These are phyloP conservation scores for Eudyptes chrysolophus DNA, from an alignment of 2,113 vertebrate species.

Conservation along the genomic window DNA sequence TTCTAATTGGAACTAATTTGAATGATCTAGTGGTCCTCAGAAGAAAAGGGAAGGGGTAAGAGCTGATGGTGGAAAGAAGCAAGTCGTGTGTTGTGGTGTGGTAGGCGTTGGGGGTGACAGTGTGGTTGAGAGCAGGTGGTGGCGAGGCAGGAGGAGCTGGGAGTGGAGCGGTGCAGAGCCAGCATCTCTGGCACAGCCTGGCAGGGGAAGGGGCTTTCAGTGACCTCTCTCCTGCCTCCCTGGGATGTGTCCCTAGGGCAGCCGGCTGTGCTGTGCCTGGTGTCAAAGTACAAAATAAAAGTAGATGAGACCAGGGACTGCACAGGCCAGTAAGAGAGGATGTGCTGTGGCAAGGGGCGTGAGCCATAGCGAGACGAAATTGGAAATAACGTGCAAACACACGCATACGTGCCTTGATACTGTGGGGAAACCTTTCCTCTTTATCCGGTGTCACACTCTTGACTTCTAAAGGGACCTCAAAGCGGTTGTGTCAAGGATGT, in stretches of 20 bases:
- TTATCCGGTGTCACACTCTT: rapidly evolving
- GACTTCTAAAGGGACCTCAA: background rate
- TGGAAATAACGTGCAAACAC: background rate
- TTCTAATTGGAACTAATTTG: background rate
- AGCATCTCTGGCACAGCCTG: background rate
- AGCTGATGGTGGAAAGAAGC: background rate
- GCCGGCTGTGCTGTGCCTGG: background rate
- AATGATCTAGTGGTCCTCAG: background rate
- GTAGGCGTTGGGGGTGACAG: background rate
- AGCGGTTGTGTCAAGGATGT: background rate
- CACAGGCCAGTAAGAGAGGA: background rate
- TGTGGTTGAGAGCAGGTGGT: background rate
- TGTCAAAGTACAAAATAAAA: background rate
- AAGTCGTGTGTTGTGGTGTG: background rate
- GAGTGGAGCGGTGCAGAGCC: background rate
- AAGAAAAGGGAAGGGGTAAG: background rate
- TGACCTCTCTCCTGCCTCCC: background rate
- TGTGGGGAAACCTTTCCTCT: background rate
- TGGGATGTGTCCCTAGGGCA: background rate
- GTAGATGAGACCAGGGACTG: background rate
- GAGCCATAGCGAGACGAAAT: background rate
- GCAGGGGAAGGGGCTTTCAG: background rate
- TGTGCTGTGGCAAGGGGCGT: background rate
- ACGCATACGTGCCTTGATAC: rapidly evolving
- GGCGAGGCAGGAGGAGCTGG: background rate